Evolutionary conservation across 1,140 invertebrate species (phyloP).

Genomic region (Zaprionus davidi): DNA sequence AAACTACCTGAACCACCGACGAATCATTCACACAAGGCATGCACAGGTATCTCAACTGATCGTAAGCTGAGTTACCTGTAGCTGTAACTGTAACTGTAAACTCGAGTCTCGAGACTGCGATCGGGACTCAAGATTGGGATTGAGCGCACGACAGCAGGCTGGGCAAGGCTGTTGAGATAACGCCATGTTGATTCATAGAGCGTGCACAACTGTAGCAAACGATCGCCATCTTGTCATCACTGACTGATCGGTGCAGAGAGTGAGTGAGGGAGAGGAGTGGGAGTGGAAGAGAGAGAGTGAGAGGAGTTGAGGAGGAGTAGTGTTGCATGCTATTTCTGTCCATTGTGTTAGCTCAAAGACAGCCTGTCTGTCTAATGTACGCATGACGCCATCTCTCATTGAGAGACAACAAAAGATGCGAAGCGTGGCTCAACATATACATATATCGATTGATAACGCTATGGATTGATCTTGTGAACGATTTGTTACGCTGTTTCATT

Average conservation of each 20-base stretch:
- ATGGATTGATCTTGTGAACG: slow-evolving; percentile 21
- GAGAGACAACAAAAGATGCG: background rate
- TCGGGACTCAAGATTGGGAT: background rate
- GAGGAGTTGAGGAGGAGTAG: background rate
- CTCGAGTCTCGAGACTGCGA: slow-evolving; percentile 2
- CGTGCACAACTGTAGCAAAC: slow-evolving; percentile 1
- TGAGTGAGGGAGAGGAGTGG: background rate
- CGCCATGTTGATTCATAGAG: slow-evolving; percentile 8
- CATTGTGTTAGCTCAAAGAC: background rate
- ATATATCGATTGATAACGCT: slow-evolving; percentile 7
- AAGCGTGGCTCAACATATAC: background rate
- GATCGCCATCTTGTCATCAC: slow-evolving; percentile 1
- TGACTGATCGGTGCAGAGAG: background rate
- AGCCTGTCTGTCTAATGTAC: slow-evolving; percentile 1
- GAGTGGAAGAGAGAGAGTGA: background rate
- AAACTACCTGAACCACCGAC: background rate
- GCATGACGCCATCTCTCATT: background rate
- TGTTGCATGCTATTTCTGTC: background rate
- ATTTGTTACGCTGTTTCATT: slow-evolving; percentile 4
- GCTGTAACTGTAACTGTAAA: background rate
- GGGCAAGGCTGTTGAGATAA: slow-evolving; percentile 6
- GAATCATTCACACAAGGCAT: background rate
- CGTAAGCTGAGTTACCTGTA: background rate
- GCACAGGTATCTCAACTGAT: background rate
- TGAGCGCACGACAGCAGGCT: background rate